Evolutionary conservation across 2,888 invertebrate species (phyloP), one percentile per base, ranked within the genome.

Genomic region (Mythimna vitellina): DNA sequence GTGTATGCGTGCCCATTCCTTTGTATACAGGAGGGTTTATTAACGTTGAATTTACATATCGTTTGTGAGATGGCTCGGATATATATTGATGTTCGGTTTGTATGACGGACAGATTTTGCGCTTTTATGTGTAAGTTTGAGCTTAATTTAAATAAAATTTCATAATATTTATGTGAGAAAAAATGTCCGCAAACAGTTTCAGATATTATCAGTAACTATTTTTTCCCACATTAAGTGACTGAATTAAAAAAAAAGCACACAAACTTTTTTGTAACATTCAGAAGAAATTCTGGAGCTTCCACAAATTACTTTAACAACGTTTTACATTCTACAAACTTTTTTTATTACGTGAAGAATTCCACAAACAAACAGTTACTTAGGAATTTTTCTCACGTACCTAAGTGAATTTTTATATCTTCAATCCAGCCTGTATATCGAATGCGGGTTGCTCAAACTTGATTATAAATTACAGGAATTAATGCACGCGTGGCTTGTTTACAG

Each of bases 401-500:
- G 78, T 81, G 76, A 73, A 82, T 84, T 82, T 76, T 78, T 71
- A 76, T 80, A 76, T 82, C 69, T 85, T 87, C 72, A 83, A 85
- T 81, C 76, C 83, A 69, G 67, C 70, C 75, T 76, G 78, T 83
- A 80, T 79, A 72, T 76, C 35, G n/a, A 68, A 78, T 79, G 76
- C 76, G 71, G 82, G 73, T 70, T 85, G 76, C 76, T 80, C 78
- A 76, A 76, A 83, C 78, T 82, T 82, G 82, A 87, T 87, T 90
- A 86, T 89, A 90, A 90, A 90, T 89, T 87, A 87, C 82, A 75
- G 77, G 87, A 87, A 89, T 89, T 89, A 89, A 89, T 89, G 88
- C 86, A 86, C 83, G 86, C 82, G 81, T 88, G 85, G 85, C 77
- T 88, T 88, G 86, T 86, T 89, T 82, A 81, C 83, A 71, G 78